Base-by-base conservation (phyloP, 2,888 invertebrate genomes). In the Apamea sordens region DNA sequence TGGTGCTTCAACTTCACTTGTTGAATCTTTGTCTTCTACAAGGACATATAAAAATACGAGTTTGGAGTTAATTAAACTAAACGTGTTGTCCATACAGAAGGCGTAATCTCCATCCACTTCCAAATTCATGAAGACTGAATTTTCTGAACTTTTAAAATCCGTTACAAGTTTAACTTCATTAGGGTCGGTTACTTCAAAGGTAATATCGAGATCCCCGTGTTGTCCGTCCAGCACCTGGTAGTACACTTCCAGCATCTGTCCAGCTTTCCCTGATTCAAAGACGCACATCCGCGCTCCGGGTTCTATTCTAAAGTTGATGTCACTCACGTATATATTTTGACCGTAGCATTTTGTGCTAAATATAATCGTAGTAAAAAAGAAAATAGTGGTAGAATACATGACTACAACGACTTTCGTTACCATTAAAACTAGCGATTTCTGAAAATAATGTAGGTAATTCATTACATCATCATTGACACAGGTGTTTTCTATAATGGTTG, bases 1-100 rank as follows among this genome's bases (percentile, higher is more conserved):
- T 47, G 86, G 85, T 0, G 93, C 92, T 73, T 91, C 92, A 10
- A 93, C 93, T n/a, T 94, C 92, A 1, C 92, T 91, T 10, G 94
- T 94, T 61, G 94, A 95, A 8, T 95, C 96, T 79, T 97, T 97
- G 79, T 97, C 96, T 88, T 98, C 98, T 10, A 98, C 96, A 77
- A 97, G 97, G 13, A 99, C 94, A 92, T 98, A 98, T 90, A 99
- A 98, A 92, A 98, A 98, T 0, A 99, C 98, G 0, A 98, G 97
- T 94, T 99, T 99, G 0, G 97, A 97, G 89, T 98, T 98, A 91
- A 98, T 98, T 74, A 98, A 95, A 93, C 98, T 98, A 93, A 98
- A 98, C 0, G 98, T 97, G 93, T 99, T 99, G 93, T 99, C 99
- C 93, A 99, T 98, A 92, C 99, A 99, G 88, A 99, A 97, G 79